A percentile compares a stretch with the other conserved stretches of the same genome.
These are phyloP conservation scores for Diabrotica virgifera DNA, from an alignment of 1,140 invertebrate species.

Conservation along the genomic window DNA sequence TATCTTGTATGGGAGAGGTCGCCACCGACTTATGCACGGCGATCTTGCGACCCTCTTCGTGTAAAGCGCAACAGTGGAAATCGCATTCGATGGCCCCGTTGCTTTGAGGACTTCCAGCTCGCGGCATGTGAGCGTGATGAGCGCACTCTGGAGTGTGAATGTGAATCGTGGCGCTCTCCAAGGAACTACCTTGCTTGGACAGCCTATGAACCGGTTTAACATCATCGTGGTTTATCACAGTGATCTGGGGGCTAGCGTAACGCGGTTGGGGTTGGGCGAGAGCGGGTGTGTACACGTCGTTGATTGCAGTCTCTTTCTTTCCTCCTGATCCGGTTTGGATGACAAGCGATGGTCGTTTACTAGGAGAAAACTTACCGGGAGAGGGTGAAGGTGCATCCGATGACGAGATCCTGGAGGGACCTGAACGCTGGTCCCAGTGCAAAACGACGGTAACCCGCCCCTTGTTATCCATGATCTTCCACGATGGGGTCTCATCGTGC, in stretches of 20 bases:
- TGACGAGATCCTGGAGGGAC: conserved; percentile 55
- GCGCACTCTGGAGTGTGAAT: conserved; percentile 82
- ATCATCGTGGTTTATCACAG: conserved; percentile 86
- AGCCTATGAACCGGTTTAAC: conserved; percentile 54
- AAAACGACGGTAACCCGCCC: conserved; percentile 85
- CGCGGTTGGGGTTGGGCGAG: conserved; percentile 51
- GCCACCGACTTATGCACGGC: conserved; percentile 85
- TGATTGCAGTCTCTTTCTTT: conserved; percentile 57
- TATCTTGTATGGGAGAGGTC: conserved; percentile 86
- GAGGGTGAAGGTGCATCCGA: conserved; percentile 51
- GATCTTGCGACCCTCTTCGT: conserved; percentile 86
- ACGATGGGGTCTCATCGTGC: conserved; percentile 91
- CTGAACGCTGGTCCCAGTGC: conserved; percentile 84
- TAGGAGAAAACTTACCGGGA: conserved; percentile 62
- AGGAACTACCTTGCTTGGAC: conserved; percentile 65
- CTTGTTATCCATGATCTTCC: conserved; percentile 97
- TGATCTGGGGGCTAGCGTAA: conserved; percentile 77
- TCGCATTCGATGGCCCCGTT: conserved; percentile 75
- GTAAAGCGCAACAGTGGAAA: conserved; percentile 91
- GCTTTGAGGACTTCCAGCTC: conserved; percentile 59
- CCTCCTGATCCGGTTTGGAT: conserved; percentile 68
- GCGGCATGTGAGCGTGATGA: conserved; percentile 66
- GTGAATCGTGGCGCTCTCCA: conserved; percentile 73
- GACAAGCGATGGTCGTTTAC: conserved; percentile 65
- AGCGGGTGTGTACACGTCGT: conserved; percentile 54